Percentiles rank a stretch among this genome's conserved stretches.
Evolutionary conservation across 2,797 vertebrate species (phyloP).

Genomic region (Coranthus polyacanthus): DNA sequence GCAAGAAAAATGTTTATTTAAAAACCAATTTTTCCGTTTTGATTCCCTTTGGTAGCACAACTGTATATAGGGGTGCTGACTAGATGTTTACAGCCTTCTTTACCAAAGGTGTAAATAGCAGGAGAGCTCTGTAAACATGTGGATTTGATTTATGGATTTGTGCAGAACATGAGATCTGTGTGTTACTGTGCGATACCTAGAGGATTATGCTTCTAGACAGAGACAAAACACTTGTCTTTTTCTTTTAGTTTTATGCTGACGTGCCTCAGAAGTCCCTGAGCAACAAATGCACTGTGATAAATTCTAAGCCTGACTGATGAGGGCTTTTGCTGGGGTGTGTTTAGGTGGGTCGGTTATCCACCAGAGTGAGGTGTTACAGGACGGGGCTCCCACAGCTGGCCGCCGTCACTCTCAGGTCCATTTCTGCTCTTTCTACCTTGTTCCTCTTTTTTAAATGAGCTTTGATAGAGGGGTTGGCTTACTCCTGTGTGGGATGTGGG

Average conservation of each 20-base stretch:
- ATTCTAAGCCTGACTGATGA: constrained; percentile 55
- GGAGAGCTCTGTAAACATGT: constrained; percentile 15
- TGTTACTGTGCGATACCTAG: constrained; percentile 9
- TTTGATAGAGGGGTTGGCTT: constrained; percentile 60
- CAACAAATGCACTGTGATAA: constrained; percentile 57
- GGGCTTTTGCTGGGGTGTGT: constrained; percentile 47
- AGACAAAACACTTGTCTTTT: constrained; percentile 29
- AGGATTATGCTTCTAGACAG: constrained; percentile 40
- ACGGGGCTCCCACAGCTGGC: constrained; percentile 61
- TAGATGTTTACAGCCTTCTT: not conserved
- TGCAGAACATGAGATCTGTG: constrained; percentile 9
- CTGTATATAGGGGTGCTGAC: too few relatives aligned
- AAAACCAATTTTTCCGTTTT: too few relatives aligned
- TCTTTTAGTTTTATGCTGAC: constrained; percentile 38
- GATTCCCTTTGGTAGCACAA: too few relatives aligned
- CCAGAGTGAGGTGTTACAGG: constrained; percentile 50
- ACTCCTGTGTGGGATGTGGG: constrained; percentile 41
- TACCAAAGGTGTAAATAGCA: constrained; percentile 31
- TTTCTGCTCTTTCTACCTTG: not conserved
- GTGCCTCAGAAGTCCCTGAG: constrained; percentile 33
- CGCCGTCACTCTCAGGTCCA: constrained; percentile 33
- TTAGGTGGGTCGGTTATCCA: constrained; percentile 50
- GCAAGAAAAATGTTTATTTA: too few relatives aligned
- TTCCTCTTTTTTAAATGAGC: constrained; percentile 7
- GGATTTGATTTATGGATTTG: constrained; percentile 49